Evolutionary conservation across 2,888 invertebrate species (phyloP).

Genomic region (Nephrocerus scutellatus): DNA sequence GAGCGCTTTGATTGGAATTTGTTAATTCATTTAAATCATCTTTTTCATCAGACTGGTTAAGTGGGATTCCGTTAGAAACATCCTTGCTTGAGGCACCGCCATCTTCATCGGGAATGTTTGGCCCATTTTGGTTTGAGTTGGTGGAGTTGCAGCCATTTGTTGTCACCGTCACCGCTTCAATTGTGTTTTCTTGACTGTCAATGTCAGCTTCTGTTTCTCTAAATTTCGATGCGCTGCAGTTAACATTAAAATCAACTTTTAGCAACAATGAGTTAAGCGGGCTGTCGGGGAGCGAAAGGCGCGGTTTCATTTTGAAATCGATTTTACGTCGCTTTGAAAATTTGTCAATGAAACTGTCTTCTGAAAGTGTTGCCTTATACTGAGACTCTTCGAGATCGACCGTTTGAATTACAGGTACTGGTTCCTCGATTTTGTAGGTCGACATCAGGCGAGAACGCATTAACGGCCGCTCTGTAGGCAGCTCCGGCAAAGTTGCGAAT

Average conservation of each 20-base stretch:
- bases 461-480: slow-evolving; percentile 42
- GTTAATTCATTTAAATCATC: slow-evolving; percentile 26
- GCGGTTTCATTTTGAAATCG: slow-evolving; percentile 29
- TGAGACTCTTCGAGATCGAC: slow-evolving; percentile 28
- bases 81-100: slow-evolving; percentile 14
- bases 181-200: background rate
- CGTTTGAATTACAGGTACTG: slow-evolving; percentile 24
- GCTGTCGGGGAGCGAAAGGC: slow-evolving; percentile 27
- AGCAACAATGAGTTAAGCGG: slow-evolving; percentile 35
- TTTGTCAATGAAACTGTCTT: slow-evolving; percentile 41
- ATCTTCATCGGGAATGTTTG: slow-evolving; percentile 14
- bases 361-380: slow-evolving; percentile 25
- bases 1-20: slow-evolving; percentile 22
- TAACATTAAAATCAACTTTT: slow-evolving; percentile 34
- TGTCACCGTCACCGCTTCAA: background rate
- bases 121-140: slow-evolving; percentile 14
- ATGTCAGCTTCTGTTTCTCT: no score
- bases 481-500: slow-evolving; percentile 39
- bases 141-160: slow-evolving; percentile 1
- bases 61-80: slow-evolving; percentile 2
- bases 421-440: slow-evolving; percentile 20
- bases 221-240: slow-evolving; percentile 11
- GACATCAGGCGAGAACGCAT: slow-evolving; percentile 38
- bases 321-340: slow-evolving; percentile 37
- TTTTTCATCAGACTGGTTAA: slow-evolving; percentile 23